Percentiles rank a stretch among this genome's conserved stretches.
These are phyloP conservation scores for Tribolium castaneum DNA, from an alignment of 1,140 invertebrate genomes.

Conservation along the genomic window DNA sequence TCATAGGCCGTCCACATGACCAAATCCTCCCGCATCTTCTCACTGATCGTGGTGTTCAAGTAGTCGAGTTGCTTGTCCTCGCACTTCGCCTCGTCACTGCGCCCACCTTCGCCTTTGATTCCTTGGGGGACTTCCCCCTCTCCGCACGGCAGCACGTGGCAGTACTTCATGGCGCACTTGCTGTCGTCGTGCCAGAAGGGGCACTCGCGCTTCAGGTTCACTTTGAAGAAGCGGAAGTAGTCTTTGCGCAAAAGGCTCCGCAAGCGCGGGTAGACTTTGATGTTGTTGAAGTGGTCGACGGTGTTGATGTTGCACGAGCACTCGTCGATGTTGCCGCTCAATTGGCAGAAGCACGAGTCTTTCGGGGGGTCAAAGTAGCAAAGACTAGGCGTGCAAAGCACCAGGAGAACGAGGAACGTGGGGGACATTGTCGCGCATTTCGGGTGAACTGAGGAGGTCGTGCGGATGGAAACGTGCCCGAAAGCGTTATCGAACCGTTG, in stretches of 20 bases:
- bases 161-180: conserved; percentile 90
- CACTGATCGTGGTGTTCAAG: conserved; percentile 90
- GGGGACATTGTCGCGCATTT: neutral
- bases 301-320: conserved; percentile 93
- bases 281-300: conserved; percentile 95
- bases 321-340: conserved; percentile 91
- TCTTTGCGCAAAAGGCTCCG: conserved; percentile 90
- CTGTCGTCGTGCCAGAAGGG: conserved; percentile 96
- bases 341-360: conserved; percentile 66
- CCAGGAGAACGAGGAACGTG: conserved; percentile 31
- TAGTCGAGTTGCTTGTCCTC: conserved; percentile 78
- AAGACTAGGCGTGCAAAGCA: conserved; percentile 44
- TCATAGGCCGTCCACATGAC: conserved; percentile 90
- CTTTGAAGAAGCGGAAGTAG: conserved; percentile 97
- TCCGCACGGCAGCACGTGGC: conserved; percentile 90
- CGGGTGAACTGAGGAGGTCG: conserved; percentile 12
- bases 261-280: conserved; percentile 90
- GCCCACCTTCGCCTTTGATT: conserved; percentile 67
- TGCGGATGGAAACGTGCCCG: neutral
- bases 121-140: conserved; percentile 82
- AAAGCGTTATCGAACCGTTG: conserved; percentile 41
- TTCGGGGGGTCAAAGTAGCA: conserved; percentile 48
- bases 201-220: conserved; percentile 92
- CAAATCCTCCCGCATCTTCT: conserved; percentile 80
- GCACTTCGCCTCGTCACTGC: neutral